phyloP scores from a whole-genome alignment of 2,888 invertebrate species.

The Chironomus tentans region DNA sequence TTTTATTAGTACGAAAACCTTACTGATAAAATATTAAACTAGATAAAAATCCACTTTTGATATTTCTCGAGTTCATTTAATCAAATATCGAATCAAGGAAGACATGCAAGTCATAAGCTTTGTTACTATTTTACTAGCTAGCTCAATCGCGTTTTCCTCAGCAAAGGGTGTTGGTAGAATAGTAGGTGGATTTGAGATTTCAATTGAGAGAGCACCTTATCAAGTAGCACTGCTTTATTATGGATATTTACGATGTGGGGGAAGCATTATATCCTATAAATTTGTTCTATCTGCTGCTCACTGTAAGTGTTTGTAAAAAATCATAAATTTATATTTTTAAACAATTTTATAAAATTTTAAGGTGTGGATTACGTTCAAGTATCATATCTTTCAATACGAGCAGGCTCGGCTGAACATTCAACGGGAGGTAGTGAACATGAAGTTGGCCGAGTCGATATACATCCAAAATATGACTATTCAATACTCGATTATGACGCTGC shows the following conservation, averaged over 20 bases:
- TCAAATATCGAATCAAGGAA: not conserved
- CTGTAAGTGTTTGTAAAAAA: not conserved
- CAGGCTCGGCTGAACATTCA: not conserved
- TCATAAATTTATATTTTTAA: not conserved
- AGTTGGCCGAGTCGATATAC: not conserved
- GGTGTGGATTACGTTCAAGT: not conserved
- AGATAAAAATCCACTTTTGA: not conserved
- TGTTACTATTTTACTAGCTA: not conserved
- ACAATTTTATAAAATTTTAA: not conserved
- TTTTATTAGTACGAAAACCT: not conserved
- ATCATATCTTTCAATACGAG: conserved; percentile 8
- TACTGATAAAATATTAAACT: too few relatives aligned
- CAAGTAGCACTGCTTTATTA: conserved; percentile 19
- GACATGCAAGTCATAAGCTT: not conserved
- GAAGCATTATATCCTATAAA: not conserved
- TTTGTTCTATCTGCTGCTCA: conserved; percentile 12
- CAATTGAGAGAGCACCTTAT: conserved; percentile 26
- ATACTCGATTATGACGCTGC: conserved; percentile 4
- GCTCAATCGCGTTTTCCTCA: not conserved
- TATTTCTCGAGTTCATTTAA: not conserved
- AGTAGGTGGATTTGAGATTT: conserved; percentile 26
- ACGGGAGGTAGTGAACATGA: not conserved
- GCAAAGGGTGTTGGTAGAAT: conserved; percentile 24
- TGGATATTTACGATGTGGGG: conserved; percentile 22
- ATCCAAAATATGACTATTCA: not conserved